Evolutionary conservation across 1,140 invertebrate species (phyloP).

Genomic region (Pentalonia nigronervosa): DNA sequence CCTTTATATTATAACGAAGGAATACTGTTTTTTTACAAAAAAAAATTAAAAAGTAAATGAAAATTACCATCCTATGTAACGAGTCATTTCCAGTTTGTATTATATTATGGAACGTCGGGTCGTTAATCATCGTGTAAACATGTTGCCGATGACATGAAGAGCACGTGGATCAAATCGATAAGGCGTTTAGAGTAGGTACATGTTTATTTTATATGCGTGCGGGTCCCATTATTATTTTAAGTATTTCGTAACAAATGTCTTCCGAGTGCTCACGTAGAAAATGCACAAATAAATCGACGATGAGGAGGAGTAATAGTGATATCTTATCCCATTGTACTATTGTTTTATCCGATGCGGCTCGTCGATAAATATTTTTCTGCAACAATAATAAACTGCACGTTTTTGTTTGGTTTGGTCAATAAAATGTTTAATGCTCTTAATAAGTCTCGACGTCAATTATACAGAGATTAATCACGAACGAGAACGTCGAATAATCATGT

Average conservation of each 20-base stretch:
- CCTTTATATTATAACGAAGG: neutral
- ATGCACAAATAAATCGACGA: slow-evolving; percentile 22
- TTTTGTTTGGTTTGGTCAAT: neutral
- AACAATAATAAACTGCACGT: slow-evolving; percentile 3
- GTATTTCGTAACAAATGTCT: slow-evolving; percentile 40
- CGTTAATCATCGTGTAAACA: slow-evolving; percentile 51
- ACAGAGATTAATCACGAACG: slow-evolving; percentile 4
- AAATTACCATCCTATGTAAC: neutral
- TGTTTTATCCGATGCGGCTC: neutral
- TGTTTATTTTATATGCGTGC: neutral
- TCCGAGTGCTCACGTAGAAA: neutral
- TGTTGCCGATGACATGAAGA: neutral
- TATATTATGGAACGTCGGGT: neutral
- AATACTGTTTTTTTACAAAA: neutral
- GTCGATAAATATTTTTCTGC: slow-evolving; percentile 27
- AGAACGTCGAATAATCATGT: neutral
- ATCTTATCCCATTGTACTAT: slow-evolving; percentile 29
- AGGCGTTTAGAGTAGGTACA: neutral
- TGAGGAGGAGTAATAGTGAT: neutral
- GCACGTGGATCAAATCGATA: slow-evolving; percentile 52
- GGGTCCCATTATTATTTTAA: slow-evolving; percentile 36
- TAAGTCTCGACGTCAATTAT: neutral
- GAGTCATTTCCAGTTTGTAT: slow-evolving; percentile 31
- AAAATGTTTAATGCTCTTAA: slow-evolving; percentile 38
- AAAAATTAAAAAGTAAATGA: neutral